A percentile compares a stretch with the other conserved stretches of the same genome.
phyloP scores from a whole-genome alignment of 2,113 vertebrate species.

The Chrysochloris asiatica region DNA sequence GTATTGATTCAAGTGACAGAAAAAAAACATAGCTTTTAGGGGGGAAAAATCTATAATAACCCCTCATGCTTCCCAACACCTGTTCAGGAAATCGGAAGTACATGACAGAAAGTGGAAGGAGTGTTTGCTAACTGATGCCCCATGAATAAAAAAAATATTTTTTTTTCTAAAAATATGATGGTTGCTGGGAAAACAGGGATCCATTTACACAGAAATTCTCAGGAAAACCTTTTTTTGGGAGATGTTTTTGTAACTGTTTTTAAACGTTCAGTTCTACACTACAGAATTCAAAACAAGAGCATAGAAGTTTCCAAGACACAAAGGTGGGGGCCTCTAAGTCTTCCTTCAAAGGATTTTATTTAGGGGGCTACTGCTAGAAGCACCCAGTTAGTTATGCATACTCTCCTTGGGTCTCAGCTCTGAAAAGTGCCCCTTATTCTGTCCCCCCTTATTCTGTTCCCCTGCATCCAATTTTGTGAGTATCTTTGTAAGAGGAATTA shows the following conservation, averaged over 20 bases:
- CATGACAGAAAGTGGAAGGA: not conserved
- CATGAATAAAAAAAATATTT: slow-evolving; percentile 55
- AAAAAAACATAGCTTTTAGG: not conserved
- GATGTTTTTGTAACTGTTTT: slow-evolving; percentile 49
- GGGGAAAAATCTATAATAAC: not conserved
- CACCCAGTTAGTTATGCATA: not conserved
- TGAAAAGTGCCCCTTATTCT: not conserved
- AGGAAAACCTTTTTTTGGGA: slow-evolving; percentile 35
- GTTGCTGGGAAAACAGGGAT: slow-evolving; percentile 48
- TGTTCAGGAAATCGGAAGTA: slow-evolving; percentile 55
- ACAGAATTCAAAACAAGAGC: slow-evolving; percentile 49
- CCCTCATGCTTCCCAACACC: slow-evolving; percentile 48
- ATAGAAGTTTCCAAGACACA: not conserved
- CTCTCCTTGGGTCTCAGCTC: not conserved
- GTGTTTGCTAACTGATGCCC: not conserved
- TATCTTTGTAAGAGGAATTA: not conserved
- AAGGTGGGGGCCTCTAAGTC: not conserved
- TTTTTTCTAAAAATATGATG: slow-evolving; percentile 60
- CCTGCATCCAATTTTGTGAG: not conserved
- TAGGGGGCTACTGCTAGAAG: not conserved
- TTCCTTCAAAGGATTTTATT: not conserved
- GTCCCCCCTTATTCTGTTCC: not conserved
- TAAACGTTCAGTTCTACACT: not conserved
- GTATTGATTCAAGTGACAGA: not conserved
- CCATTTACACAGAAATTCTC: slow-evolving; percentile 22